Conservation (phyloP, 2,113 vertebrate genomes). For the Hippocampus mohnikei region DNA sequence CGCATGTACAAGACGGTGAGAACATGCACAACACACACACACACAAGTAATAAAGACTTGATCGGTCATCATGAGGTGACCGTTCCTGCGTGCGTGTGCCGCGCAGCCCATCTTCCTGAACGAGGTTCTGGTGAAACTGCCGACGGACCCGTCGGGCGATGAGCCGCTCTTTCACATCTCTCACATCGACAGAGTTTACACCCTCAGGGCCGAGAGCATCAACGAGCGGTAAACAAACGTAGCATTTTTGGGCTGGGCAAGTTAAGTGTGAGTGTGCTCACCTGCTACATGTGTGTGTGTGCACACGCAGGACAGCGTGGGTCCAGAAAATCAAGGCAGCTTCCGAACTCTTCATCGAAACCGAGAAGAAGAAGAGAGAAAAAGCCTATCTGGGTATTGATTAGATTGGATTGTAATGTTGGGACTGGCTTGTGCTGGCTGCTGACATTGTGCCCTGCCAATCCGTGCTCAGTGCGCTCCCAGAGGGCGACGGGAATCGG, state of each 20-base stretch:
- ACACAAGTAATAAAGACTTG: no score
- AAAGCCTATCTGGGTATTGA: slow-evolving; percentile 90
- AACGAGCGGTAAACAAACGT: slow-evolving; percentile 81
- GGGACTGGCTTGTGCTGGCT: neutral
- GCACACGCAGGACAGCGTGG: slow-evolving; percentile 87
- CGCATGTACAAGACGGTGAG: slow-evolving; percentile 99
- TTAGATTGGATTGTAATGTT: neutral
- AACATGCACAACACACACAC: neutral
- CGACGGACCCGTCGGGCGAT: slow-evolving; percentile 96
- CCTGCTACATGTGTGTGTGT: slow-evolving; percentile 18
- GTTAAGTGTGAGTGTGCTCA: neutral
- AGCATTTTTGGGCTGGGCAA: neutral
- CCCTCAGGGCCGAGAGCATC: slow-evolving; percentile 92
- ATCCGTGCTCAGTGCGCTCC: slow-evolving; percentile 80
- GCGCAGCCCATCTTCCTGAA: slow-evolving; percentile 95
- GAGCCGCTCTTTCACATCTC: slow-evolving; percentile 98
- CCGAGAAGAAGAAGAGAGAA: slow-evolving; percentile 98
- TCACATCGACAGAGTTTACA: slow-evolving; percentile 97
- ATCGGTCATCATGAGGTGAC: neutral
- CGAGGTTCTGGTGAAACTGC: slow-evolving; percentile 95
- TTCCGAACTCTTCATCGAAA: slow-evolving; percentile 98
- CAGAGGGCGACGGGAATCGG: slow-evolving; percentile 97
- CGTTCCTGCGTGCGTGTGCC: neutral
- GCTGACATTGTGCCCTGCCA: neutral
- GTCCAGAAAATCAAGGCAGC: slow-evolving; percentile 99